These are phyloP conservation scores for Thereva nobilitata DNA, from an alignment of 2,888 invertebrate species.

Conservation along the genomic window DNA sequence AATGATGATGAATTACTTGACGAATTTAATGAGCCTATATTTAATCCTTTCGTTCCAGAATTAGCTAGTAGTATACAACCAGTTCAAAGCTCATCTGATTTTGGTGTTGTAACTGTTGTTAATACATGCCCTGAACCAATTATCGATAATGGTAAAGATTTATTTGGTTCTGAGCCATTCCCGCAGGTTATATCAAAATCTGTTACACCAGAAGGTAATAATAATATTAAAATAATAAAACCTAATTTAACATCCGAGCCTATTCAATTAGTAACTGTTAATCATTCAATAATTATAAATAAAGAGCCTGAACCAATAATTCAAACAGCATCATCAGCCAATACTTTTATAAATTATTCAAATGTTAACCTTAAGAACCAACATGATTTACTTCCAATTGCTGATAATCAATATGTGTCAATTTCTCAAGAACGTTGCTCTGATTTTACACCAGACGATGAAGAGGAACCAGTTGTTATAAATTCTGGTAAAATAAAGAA, in stretches of 20 bases:
- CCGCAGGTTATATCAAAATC: slow-evolving; percentile 55
- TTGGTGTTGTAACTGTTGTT: slow-evolving; percentile 50
- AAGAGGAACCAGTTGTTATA: slow-evolving; percentile 56
- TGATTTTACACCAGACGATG: slow-evolving; percentile 56
- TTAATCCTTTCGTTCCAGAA: slow-evolving; percentile 53
- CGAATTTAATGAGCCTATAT: slow-evolving; percentile 57
- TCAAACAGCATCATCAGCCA: slow-evolving; percentile 31
- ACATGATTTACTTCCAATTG: slow-evolving; percentile 52
- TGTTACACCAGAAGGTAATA: slow-evolving; percentile 45
- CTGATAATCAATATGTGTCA: slow-evolving; percentile 56
- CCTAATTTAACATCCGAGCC: slow-evolving; percentile 35
- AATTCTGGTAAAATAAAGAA: slow-evolving; percentile 51
- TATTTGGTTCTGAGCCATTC: slow-evolving; percentile 58
- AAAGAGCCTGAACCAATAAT: slow-evolving; percentile 52
- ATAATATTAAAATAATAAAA: slow-evolving; percentile 42
- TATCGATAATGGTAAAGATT: slow-evolving; percentile 44
- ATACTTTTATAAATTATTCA: slow-evolving; percentile 44
- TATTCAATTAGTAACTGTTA: slow-evolving; percentile 54
- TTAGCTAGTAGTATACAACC: slow-evolving; percentile 33
- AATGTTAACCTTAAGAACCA: slow-evolving; percentile 43
- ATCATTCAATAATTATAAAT: slow-evolving; percentile 57
- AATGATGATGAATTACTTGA: slow-evolving; percentile 46
- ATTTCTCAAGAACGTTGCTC: slow-evolving; percentile 54
- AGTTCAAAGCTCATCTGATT: slow-evolving; percentile 49
- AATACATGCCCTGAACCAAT: slow-evolving; percentile 36